A percentile compares a stretch with the other conserved stretches of the same genome.
Conservation (phyloP, 2,797 vertebrate species). For the Paratrypauchen microcephalus region DNA sequence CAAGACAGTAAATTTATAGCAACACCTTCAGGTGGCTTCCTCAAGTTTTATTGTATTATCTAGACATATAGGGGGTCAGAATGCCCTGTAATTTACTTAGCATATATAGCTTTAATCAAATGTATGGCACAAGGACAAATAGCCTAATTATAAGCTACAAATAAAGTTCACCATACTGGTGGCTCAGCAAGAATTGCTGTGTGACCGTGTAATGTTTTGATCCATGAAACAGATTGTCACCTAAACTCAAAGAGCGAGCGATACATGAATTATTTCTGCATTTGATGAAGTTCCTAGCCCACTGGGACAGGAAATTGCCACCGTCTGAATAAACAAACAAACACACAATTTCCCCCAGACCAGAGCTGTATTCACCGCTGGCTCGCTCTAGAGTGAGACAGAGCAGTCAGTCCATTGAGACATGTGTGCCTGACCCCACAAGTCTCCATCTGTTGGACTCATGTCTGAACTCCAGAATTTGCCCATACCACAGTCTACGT, state of each 20-base stretch:
- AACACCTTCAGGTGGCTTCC: background rate
- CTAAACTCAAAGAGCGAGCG: background rate
- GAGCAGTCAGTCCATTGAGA: conserved; percentile 22
- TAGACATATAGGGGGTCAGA: background rate
- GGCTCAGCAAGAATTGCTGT: background rate
- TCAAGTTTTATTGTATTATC: background rate
- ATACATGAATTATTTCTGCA: background rate
- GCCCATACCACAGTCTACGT: background rate
- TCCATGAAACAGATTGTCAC: background rate
- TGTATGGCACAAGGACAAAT: background rate
- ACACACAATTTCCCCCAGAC: conserved; percentile 57
- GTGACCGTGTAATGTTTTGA: background rate
- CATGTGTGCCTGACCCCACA: conserved; percentile 35
- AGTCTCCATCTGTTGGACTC: conserved; percentile 53
- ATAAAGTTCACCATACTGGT: background rate
- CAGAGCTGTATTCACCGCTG: conserved; percentile 49
- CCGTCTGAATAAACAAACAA: no score
- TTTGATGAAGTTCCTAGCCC: conserved; percentile 53
- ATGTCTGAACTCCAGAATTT: conserved; percentile 9
- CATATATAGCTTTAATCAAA: background rate
- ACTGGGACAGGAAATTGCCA: conserved; percentile 54
- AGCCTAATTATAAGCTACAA: no score
- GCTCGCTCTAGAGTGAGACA: conserved; percentile 29
- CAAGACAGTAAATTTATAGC: background rate
- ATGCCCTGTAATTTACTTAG: background rate